Base-by-base conservation (phyloP, 2,888 invertebrate species). In the Melolontha melolontha region DNA sequence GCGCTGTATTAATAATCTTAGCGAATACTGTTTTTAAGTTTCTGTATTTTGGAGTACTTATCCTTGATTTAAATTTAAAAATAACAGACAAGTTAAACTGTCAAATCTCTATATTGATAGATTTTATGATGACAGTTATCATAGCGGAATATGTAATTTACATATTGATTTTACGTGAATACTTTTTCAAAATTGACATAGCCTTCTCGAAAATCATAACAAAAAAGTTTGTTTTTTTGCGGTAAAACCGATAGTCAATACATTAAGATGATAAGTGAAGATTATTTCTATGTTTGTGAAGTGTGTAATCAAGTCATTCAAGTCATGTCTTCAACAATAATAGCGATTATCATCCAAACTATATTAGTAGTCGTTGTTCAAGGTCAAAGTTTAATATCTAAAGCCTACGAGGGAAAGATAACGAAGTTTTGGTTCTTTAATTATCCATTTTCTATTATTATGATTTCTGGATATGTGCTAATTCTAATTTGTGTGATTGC, bases 341-440 rank as follows among this genome's bases (percentile, higher is more conserved):
- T 49, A 5, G 17, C 47, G 8, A 6, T 12, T 6, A 1, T 66
- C 16, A 10, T 52, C 8, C 59, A 66, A 27, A 16, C 22, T 27
- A 16, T 66, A 11, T 14, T 22, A 22, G 8, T 66, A 7, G 27
- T 50, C 14, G 50, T 40, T n/a, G 16, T 66, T 16, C 66, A 66
- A 12, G 51, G 27, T 14, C 66, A 66, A 27, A 66, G 50, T 50
- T 39, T 64, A 6, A 50, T 64, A 22, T 64, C 64, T 5, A 64
- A 64, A 17, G 4, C 22, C 5, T 64, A 64, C 39, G 16, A 39
- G 14, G 50, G 64, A n/a, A 64, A 40, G n/a, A 64, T 50, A 34
- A 41, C 41, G 2, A n/a, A 40, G 5, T 14, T 42, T 54, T 44
- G 44, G 52, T 65, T 44, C 29, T 65, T 54, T 12, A 40, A 34